phyloP scores from a whole-genome alignment of 1,140 invertebrate species.

The Drosophila orosa region DNA sequence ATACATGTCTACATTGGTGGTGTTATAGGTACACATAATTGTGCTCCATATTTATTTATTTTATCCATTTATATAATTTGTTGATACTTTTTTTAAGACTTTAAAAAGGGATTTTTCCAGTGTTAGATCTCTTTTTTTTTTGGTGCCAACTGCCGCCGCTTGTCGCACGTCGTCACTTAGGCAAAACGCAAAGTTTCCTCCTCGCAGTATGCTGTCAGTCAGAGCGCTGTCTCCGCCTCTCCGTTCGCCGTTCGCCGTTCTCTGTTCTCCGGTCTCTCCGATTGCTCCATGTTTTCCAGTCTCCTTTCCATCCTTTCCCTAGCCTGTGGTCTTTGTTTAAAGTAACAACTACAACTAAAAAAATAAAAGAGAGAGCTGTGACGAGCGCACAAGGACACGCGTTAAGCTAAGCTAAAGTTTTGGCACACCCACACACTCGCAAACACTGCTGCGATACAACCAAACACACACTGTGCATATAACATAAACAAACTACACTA shows the following conservation, averaged over 20 bases:
- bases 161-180: conserved; percentile 81
- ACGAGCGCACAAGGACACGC: conserved; percentile 64
- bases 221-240: conserved; percentile 10
- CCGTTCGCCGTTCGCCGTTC: not conserved
- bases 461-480: conserved; percentile 51
- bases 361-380: conserved; percentile 15
- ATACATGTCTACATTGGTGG: no score
- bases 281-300: conserved; percentile 4
- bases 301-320: conserved; percentile 19
- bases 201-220: conserved; percentile 50
- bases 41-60: no score
- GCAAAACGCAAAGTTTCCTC: conserved; percentile 76
- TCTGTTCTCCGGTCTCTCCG: not conserved
- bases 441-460: conserved; percentile 28
- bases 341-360: conserved; percentile 44
- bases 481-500: conserved; percentile 77
- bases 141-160: conserved; percentile 52
- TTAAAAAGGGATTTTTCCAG: not conserved
- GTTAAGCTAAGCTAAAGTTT: conserved; percentile 75
- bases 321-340: conserved; percentile 69
- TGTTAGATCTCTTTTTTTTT: conserved; percentile 14
- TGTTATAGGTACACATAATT: no score
- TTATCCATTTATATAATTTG: not conserved
- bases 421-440: conserved; percentile 52
- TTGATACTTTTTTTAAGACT: not conserved